A percentile compares a stretch with the other conserved stretches of the same genome.
These are phyloP conservation scores for Aurelia aurita DNA, from an alignment of 30 jellyfish, hydroid and myxozoan species.

Conservation along the genomic window DNA sequence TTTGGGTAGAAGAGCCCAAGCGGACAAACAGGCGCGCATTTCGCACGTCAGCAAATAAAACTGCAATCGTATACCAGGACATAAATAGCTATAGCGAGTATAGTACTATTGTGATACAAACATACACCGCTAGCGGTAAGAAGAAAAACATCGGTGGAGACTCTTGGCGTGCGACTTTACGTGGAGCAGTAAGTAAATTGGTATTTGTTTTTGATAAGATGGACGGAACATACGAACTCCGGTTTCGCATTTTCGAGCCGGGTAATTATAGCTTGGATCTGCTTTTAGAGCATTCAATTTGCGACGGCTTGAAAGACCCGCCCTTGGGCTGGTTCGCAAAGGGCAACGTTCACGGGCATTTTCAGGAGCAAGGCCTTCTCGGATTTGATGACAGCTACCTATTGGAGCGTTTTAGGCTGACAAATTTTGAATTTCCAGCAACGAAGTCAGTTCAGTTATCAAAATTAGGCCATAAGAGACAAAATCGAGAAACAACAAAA, in stretches of 20 bases:
- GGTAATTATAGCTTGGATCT: conserved; percentile 29
- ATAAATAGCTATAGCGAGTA: conserved; percentile 7
- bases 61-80: neutral
- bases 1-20: no score
- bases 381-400: conserved; percentile 21
- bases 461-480: no score
- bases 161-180: conserved; percentile 34
- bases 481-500: no score
- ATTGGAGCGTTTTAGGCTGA: neutral
- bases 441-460: no score
- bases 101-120: conserved; percentile 5
- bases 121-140: conserved; percentile 32
- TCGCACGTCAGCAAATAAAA: neutral
- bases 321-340: conserved; percentile 56
- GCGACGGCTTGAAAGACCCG: conserved; percentile 60
- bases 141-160: conserved; percentile 48
- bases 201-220: conserved; percentile 11
- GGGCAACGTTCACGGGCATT: conserved; percentile 49
- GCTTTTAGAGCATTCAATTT: conserved; percentile 16
- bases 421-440: neutral
- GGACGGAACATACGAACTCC: conserved; percentile 47
- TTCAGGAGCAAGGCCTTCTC: conserved; percentile 45
- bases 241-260: conserved; percentile 2
- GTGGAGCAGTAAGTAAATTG: neutral
- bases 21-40: no score